Evolutionary conservation across 1,140 invertebrate genomes (phyloP).

Genomic region (Euura saliciscinereae): DNA sequence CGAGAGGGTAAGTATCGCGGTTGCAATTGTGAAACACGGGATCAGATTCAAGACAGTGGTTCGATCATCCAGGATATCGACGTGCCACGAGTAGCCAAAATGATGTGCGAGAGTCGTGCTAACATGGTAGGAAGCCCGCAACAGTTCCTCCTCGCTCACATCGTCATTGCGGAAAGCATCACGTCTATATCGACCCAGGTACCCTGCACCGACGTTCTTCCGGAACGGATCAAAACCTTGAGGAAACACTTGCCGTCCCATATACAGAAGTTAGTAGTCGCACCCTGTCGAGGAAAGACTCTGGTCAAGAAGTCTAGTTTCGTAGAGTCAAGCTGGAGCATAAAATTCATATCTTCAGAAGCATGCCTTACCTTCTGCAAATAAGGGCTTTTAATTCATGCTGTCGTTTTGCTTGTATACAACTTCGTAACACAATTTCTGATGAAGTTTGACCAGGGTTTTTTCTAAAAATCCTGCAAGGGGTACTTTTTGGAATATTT

Average conservation of each 20-base stretch:
- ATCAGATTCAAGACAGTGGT: too few species aligned
- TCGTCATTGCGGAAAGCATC: slow-evolving; percentile 42
- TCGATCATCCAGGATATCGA: slow-evolving; percentile 35
- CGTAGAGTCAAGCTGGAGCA: too few species aligned
- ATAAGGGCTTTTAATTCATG: not conserved
- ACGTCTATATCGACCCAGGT: slow-evolving; percentile 31
- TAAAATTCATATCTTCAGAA: too few species aligned
- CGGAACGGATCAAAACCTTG: slow-evolving; percentile 27
- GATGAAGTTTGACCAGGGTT: too few species aligned
- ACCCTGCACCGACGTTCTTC: slow-evolving; percentile 33
- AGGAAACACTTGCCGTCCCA: slow-evolving; percentile 32
- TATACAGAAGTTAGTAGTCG: slow-evolving; percentile 31
- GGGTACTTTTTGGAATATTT: too few species aligned
- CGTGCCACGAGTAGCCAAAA: slow-evolving; percentile 31
- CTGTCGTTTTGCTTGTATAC: not conserved
- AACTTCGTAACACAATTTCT: slow-evolving; percentile 28
- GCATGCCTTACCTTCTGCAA: too few species aligned
- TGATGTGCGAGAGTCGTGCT: slow-evolving; percentile 34
- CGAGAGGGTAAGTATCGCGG: too few species aligned
- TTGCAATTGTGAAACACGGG: too few species aligned
- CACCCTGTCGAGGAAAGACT: too few species aligned
- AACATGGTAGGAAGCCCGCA: slow-evolving; percentile 50
- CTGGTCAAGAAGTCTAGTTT: too few species aligned
- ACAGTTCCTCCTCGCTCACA: slow-evolving; percentile 45
- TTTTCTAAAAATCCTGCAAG: too few species aligned